Evolutionary conservation across 2,888 invertebrate species (phyloP).

Genomic region (Thymelicus acteon): DNA sequence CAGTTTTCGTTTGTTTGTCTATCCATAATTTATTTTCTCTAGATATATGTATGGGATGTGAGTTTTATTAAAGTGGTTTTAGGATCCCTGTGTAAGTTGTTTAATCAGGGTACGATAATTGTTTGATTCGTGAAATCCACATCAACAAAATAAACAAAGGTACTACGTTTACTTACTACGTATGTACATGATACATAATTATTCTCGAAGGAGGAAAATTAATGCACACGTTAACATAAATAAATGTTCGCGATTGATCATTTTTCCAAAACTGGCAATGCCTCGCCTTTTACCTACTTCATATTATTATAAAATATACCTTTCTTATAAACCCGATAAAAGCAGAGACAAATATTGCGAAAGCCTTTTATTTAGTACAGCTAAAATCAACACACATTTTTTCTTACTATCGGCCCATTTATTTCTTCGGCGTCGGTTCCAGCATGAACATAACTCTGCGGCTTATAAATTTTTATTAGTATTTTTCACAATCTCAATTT

Average conservation of each 20-base stretch:
- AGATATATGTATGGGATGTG: background rate
- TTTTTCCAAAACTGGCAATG: background rate
- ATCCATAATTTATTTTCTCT: background rate
- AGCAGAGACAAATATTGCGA: background rate
- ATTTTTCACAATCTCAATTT: slow-evolving; percentile 18
- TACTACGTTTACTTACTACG: too few species aligned
- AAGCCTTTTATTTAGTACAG: slow-evolving; percentile 3
- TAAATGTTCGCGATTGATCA: too few species aligned
- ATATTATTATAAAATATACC: background rate
- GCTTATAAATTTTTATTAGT: slow-evolving; percentile 30
- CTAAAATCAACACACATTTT: slow-evolving; percentile 25
- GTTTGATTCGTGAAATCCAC: too few species aligned
- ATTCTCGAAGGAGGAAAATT: too few species aligned
- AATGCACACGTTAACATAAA: too few species aligned
- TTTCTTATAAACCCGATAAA: background rate
- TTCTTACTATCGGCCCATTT: slow-evolving; percentile 16
- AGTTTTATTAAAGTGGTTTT: background rate
- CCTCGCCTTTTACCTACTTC: background rate
- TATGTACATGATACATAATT: too few species aligned
- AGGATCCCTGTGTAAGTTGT: too few species aligned
- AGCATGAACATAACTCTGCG: slow-evolving; percentile 23
- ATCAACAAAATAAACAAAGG: too few species aligned
- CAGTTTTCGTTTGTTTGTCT: background rate
- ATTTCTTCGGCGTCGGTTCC: slow-evolving; percentile 12
- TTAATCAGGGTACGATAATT: too few species aligned